phyloP scores from a whole-genome alignment of 2,797 vertebrate species.

The Siniperca undulata region DNA sequence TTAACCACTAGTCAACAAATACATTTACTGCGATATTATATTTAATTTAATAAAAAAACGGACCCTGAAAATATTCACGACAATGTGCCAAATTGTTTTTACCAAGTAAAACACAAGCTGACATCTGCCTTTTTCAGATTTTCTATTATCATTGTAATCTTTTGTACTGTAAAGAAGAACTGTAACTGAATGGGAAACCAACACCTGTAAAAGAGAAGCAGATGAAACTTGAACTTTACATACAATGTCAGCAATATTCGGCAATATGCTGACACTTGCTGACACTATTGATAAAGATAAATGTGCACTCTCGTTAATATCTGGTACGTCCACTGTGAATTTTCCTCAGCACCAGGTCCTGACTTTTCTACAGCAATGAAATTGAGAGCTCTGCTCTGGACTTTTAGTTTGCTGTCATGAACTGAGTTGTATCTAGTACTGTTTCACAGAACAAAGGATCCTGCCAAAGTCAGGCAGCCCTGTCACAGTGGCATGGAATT shows the following conservation, averaged over 20 bases:
- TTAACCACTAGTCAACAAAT: not conserved
- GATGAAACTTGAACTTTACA: not conserved
- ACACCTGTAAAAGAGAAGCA: not conserved
- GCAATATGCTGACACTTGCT: not conserved
- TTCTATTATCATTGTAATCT: not conserved
- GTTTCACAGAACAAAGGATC: slow-evolving; percentile 7
- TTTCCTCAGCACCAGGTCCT: not conserved
- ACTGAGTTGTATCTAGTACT: not conserved
- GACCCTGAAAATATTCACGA: not conserved
- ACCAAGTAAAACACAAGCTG: not conserved
- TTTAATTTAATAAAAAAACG: not conserved
- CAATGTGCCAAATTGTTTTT: not conserved
- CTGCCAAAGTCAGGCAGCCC: not conserved
- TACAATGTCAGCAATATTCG: not conserved
- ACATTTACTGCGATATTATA: not conserved
- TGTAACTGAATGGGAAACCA: not conserved
- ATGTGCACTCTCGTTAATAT: not conserved
- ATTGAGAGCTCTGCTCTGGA: not conserved
- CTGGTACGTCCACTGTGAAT: not conserved
- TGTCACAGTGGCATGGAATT: not conserved
- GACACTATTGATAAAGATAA: not conserved
- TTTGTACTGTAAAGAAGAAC: not conserved
- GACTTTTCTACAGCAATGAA: not conserved
- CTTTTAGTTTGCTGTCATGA: not conserved
- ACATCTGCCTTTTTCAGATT: not conserved